These are phyloP conservation scores for Drosophila kambysellisi DNA, from an alignment of 2,888 invertebrate species.

Conservation along the genomic window DNA sequence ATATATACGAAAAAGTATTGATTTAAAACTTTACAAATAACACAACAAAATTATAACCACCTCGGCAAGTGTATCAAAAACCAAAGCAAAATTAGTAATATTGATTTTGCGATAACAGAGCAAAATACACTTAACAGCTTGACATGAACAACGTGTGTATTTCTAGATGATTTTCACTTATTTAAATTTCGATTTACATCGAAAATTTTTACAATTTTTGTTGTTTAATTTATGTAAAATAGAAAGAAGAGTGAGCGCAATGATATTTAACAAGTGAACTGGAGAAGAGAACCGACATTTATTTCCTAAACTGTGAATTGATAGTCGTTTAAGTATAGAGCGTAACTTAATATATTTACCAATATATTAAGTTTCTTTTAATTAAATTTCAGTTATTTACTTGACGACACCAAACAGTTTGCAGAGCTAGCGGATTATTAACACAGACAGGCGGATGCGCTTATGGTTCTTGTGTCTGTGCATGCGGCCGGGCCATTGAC, in stretches of 20 bases:
- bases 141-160: background rate
- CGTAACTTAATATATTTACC: background rate
- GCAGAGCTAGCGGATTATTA: slow-evolving; percentile 24
- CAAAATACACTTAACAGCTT: slow-evolving; percentile 31
- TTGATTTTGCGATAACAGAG: slow-evolving; percentile 63
- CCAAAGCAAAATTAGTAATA: slow-evolving; percentile 74
- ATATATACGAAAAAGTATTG: background rate
- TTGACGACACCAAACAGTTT: slow-evolving; percentile 40
- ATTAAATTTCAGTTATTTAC: slow-evolving; percentile 55
- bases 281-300: background rate
- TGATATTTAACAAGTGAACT: background rate
- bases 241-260: background rate
- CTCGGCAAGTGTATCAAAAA: slow-evolving; percentile 13
- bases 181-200: background rate
- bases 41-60: background rate
- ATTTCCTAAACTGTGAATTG: background rate
- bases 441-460: slow-evolving; percentile 32
- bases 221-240: background rate
- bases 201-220: background rate
- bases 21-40: background rate
- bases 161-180: background rate
- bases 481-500: slow-evolving; percentile 29
- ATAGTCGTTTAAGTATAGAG: background rate
- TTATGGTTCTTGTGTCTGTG: slow-evolving; percentile 1
- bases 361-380: background rate